Base-by-base conservation (phyloP, 37 sponge, comb jelly and placozoan genomes). In the Aplysina aerophoba region DNA sequence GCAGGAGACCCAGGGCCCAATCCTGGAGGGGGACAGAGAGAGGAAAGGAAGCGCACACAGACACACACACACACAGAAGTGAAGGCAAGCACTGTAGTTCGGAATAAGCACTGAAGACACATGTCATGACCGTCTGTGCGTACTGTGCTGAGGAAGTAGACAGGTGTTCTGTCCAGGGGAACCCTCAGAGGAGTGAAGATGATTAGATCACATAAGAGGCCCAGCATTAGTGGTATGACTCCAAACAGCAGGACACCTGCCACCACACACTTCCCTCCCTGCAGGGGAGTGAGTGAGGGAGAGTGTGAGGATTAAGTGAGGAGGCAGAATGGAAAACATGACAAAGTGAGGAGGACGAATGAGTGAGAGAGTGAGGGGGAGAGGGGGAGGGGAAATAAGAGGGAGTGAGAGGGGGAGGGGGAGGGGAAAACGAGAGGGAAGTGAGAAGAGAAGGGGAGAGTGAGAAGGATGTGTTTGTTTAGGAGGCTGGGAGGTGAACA, bases 1-100 rank as follows among this genome's bases (percentile, higher is more conserved):
- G 97, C 39, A 97, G 83, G 3, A 97, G 88, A 13, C 98, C 98
- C 55, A 97, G 73, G 24, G 96, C 96, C 98, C 98, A 97, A 60
- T 97, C 98, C 98, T 97, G 36, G n/a, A 83, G 35, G 36, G 73
- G 63, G 57, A 36, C 73, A 13, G 20, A 77, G 41, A 77, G n/a
- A n/a, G n/a, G n/a, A n/a, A n/a, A 77, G 22, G 15, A 15, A 50
- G 6, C 13, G 34, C 24, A 59, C 30, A 81, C 39, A 81, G 19
- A 25, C 31, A 33, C 19, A 80, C 59, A 55, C 33, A 38, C 31
- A 80, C 21, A 35, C 56, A 40, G n/a, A n/a, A n/a, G n/a, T n/a
- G n/a, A n/a, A n/a, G n/a, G 55, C 81, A 81, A 58, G 58, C 55
- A 82, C 65, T 15, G 16, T 4, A 55, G 16, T 17, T 16, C 19